phyloP scores from a whole-genome alignment of 2,113 vertebrate species.

The Bambusicola thoracicus region DNA sequence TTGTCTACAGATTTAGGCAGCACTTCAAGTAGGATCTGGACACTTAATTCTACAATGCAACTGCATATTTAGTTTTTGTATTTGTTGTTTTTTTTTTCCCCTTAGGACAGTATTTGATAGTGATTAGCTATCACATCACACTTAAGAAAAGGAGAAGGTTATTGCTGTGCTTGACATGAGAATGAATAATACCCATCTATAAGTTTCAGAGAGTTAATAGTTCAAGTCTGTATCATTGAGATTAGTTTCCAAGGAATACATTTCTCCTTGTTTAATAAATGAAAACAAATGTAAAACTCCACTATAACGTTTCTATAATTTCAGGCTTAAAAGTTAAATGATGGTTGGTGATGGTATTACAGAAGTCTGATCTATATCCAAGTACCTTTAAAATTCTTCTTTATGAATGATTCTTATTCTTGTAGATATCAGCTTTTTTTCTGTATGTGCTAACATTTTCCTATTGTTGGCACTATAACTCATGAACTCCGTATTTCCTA shows the following conservation, averaged over 20 bases:
- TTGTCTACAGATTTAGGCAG: background rate
- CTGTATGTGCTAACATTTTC: background rate
- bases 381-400: background rate
- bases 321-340: background rate
- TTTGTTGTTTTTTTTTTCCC: background rate
- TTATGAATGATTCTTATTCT: background rate
- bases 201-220: background rate
- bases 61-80: background rate
- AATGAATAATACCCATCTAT: background rate
- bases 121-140: background rate
- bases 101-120: background rate
- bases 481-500: background rate
- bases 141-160: accelerated
- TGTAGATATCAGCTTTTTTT: background rate
- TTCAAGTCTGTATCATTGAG: background rate
- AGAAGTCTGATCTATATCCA: background rate
- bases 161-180: background rate
- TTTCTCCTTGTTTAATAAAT: background rate
- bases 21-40: background rate
- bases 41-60: background rate
- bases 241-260: accelerated
- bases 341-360: background rate
- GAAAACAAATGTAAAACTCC: background rate
- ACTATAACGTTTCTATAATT: background rate
- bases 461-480: background rate